Conservation (phyloP, 2,113 vertebrate genomes). For the Bufo gargarizans region DNA sequence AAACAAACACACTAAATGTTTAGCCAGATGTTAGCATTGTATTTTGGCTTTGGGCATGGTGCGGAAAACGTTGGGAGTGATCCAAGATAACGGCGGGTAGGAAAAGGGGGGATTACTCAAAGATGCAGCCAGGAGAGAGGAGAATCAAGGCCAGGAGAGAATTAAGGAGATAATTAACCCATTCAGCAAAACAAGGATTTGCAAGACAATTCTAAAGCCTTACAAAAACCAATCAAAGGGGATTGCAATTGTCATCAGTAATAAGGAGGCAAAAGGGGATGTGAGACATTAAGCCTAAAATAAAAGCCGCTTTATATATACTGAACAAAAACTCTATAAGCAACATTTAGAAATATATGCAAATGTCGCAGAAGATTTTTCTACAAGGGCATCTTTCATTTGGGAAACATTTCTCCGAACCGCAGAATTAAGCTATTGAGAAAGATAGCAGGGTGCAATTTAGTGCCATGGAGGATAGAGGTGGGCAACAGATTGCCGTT, state of each 20-base stretch:
- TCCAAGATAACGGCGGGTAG: slow-evolving; percentile 39
- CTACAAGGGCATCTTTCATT: not conserved
- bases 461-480: not conserved
- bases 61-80: slow-evolving; percentile 27
- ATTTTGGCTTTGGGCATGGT: slow-evolving; percentile 35
- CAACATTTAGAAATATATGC: slow-evolving; percentile 6
- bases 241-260: slow-evolving; percentile 32
- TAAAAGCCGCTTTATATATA: slow-evolving; percentile 11
- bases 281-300: slow-evolving; percentile 18
- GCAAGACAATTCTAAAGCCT: slow-evolving; percentile 42
- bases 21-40: slow-evolving; percentile 46
- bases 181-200: slow-evolving; percentile 48
- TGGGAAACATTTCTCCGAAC: slow-evolving; percentile 11
- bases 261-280: not conserved
- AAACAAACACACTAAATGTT: slow-evolving; percentile 39
- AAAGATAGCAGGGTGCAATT: slow-evolving; percentile 21
- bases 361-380: not conserved
- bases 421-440: not conserved
- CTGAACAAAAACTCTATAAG: slow-evolving; percentile 8
- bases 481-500: not conserved
- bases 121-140: slow-evolving; percentile 5
- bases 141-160: slow-evolving; percentile 37
- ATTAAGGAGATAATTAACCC: slow-evolving; percentile 43
- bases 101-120: slow-evolving; percentile 31
- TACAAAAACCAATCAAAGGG: slow-evolving; percentile 35